phyloP scores from a whole-genome alignment of 2,113 vertebrate species.

The Stegostoma tigrinum region DNA sequence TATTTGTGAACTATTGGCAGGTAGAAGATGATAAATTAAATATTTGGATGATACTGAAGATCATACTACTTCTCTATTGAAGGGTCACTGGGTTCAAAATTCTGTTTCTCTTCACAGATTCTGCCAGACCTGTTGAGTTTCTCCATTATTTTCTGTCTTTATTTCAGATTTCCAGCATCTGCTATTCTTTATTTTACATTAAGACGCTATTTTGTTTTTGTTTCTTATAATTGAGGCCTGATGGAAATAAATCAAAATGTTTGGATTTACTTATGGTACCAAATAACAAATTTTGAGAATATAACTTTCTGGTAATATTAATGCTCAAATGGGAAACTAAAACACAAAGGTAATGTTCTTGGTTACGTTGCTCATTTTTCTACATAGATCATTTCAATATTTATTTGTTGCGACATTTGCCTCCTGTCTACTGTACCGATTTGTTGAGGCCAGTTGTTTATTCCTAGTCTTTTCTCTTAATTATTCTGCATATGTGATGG shows the following conservation, averaged over 20 bases:
- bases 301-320: not conserved
- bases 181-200: too few relatives aligned
- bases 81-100: too few relatives aligned
- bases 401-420: not conserved
- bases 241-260: not conserved
- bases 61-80: too few relatives aligned
- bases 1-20: not conserved
- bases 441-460: not conserved
- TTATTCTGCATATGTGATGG: not conserved
- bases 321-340: not conserved
- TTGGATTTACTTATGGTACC: not conserved
- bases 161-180: too few relatives aligned
- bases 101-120: too few relatives aligned
- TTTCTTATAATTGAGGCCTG: not conserved
- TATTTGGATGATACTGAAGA: not conserved
- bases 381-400: not conserved
- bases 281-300: not conserved
- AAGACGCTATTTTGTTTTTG: not conserved
- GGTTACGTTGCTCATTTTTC: not conserved
- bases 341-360: not conserved
- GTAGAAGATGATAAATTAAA: not conserved
- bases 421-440: not conserved
- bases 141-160: too few relatives aligned
- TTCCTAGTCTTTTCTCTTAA: not conserved
- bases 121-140: too few relatives aligned